phyloP scores from a whole-genome alignment of 2,888 invertebrate genomes.

The Cheilosia vulpina region DNA sequence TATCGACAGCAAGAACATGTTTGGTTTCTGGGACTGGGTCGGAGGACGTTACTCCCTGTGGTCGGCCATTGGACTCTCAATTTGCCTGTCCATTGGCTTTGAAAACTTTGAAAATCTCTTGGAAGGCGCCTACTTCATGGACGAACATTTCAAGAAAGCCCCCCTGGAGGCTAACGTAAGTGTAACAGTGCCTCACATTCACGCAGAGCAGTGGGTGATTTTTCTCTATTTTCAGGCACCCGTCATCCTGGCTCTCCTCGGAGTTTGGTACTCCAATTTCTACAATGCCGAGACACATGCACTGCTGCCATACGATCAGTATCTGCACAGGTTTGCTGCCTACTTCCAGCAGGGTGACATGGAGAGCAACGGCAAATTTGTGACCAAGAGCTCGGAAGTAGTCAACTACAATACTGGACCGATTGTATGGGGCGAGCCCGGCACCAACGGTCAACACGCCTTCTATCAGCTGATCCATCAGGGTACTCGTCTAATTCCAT shows the following conservation, averaged over 20 bases:
- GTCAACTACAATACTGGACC: constrained; percentile 83
- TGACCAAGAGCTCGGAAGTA: constrained; percentile 87
- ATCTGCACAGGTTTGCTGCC: constrained; percentile 98
- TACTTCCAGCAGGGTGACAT: constrained; percentile 99
- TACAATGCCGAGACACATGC: constrained; percentile 98
- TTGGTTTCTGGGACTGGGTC: constrained; percentile 99
- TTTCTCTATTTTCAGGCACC: constrained; percentile 88
- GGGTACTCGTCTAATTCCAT: constrained; percentile 91
- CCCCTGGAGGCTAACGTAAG: constrained; percentile 95
- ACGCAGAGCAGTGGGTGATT: not conserved
- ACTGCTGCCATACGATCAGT: constrained; percentile 98
- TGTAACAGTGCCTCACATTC: not conserved
- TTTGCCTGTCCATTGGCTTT: constrained; percentile 95
- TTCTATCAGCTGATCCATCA: constrained; percentile 99
- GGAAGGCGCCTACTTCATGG: constrained; percentile 96
- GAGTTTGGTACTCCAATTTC: constrained; percentile 97
- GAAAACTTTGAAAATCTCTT: constrained; percentile 97
- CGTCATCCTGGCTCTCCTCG: constrained; percentile 95
- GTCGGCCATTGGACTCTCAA: constrained; percentile 99
- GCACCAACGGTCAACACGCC: constrained; percentile 99
- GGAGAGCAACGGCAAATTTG: constrained; percentile 99
- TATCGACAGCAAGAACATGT: constrained; percentile 98
- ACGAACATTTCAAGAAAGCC: constrained; percentile 94
- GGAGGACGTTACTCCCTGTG: constrained; percentile 98
- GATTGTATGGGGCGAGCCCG: constrained; percentile 93